A percentile compares a stretch with the other conserved stretches of the same genome.
phyloP scores from a whole-genome alignment of 2,888 invertebrate genomes.

The Tridacna crocea region DNA sequence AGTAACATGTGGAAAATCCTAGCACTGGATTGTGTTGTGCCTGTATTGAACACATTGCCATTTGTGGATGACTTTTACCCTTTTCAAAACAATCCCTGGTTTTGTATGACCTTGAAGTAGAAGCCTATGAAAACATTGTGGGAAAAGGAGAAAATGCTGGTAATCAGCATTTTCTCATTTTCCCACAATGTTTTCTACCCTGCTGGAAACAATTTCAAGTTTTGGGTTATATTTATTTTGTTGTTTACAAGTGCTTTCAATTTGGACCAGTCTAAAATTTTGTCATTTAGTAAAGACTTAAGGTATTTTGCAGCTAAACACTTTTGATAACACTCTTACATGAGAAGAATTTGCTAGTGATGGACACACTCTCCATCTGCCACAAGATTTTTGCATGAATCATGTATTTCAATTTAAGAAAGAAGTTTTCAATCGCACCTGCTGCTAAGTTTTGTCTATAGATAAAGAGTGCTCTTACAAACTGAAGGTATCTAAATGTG shows the following conservation, averaged over 20 bases:
- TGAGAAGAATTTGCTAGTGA: neutral
- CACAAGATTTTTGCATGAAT: neutral
- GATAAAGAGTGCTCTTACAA: neutral
- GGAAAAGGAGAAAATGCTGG: neutral
- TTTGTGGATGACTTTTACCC: neutral
- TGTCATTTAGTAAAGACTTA: no score
- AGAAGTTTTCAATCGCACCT: neutral
- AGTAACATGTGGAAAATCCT: no score
- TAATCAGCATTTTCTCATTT: neutral
- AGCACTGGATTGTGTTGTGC: no score
- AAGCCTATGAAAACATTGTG: neutral
- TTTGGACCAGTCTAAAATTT: no score
- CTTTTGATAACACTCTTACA: neutral
- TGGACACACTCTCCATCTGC: neutral
- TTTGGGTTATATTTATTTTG: no score
- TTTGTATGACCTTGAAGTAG: neutral
- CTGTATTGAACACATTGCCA: no score
- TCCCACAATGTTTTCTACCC: no score
- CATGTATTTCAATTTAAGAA: neutral
- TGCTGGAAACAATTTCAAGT: no score
- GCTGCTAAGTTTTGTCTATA: neutral
- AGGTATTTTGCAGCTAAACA: neutral
- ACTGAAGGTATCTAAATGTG: no score
- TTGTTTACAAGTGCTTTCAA: no score
- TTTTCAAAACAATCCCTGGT: neutral